Evolutionary conservation across 2,797 vertebrate species (phyloP).

Genomic region (Cygnus olor): DNA sequence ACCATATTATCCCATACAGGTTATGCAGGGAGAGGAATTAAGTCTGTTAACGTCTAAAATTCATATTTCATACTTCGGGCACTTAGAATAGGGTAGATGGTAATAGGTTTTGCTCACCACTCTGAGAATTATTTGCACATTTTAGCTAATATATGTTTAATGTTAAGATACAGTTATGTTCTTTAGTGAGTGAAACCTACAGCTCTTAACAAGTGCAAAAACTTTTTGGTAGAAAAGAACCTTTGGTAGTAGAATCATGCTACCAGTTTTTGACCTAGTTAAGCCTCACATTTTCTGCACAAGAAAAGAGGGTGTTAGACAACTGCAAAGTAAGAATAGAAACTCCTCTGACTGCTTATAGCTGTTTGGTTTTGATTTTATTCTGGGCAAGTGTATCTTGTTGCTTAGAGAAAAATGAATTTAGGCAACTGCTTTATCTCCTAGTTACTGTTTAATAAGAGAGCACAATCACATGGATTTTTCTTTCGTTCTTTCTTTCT

Average conservation of each 20-base stretch:
- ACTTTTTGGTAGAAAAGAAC: background rate
- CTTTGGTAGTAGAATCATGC: background rate
- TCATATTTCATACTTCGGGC: background rate
- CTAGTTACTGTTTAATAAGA: background rate
- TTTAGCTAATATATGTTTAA: background rate
- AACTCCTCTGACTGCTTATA: background rate
- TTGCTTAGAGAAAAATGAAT: background rate
- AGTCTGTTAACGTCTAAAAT: background rate
- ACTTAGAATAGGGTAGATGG: background rate
- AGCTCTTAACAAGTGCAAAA: background rate
- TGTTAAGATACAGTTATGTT: background rate
- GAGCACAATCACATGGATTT: background rate
- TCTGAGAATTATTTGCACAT: background rate
- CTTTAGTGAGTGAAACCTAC: background rate
- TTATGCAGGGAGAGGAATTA: background rate
- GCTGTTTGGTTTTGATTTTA: background rate
- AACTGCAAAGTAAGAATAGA: background rate
- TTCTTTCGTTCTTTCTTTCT: background rate
- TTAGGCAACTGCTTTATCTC: background rate
- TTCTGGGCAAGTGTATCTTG: background rate
- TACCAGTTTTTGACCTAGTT: background rate
- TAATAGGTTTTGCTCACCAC: background rate
- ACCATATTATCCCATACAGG: background rate
- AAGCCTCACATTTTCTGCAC: background rate
- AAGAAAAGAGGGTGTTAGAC: background rate